phyloP scores from a whole-genome alignment of 2,888 invertebrate genomes.

The Agapetus fuscipes region DNA sequence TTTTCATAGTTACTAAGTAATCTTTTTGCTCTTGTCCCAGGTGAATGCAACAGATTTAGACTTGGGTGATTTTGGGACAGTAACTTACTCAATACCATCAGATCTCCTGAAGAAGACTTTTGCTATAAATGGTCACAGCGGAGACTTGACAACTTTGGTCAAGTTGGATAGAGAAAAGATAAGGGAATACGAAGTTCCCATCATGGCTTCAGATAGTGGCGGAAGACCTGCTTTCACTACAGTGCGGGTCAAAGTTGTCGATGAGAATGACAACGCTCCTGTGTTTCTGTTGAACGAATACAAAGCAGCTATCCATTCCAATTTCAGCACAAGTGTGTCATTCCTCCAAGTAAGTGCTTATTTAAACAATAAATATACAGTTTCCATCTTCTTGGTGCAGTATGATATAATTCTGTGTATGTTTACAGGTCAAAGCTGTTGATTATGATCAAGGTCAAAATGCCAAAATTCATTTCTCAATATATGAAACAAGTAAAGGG shows the following conservation, averaged over 20 bases:
- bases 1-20: background rate
- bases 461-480: slow-evolving; percentile 63
- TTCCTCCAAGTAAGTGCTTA: slow-evolving; percentile 45
- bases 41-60: slow-evolving; percentile 77
- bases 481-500: slow-evolving; percentile 64
- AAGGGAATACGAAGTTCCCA: slow-evolving; percentile 56
- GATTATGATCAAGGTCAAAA: slow-evolving; percentile 71
- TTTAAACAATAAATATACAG: background rate
- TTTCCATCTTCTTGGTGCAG: background rate
- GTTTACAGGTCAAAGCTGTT: slow-evolving; percentile 50
- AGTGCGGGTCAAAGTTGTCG: slow-evolving; percentile 70
- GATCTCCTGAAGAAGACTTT: slow-evolving; percentile 63
- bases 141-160: slow-evolving; percentile 59
- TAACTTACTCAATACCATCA: slow-evolving; percentile 73
- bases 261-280: slow-evolving; percentile 79
- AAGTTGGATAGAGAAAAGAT: slow-evolving; percentile 66
- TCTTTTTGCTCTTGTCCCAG: too few relatives aligned
- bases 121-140: slow-evolving; percentile 59
- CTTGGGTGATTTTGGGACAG: slow-evolving; percentile 62
- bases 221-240: slow-evolving; percentile 65
- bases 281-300: slow-evolving; percentile 67
- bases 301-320: slow-evolving; percentile 59
- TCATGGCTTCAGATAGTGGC: slow-evolving; percentile 76
- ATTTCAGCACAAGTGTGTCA: slow-evolving; percentile 45
- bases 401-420: slow-evolving; percentile 1